Conservation (phyloP, 2,113 vertebrate species). For the Hyaena hyaena region DNA sequence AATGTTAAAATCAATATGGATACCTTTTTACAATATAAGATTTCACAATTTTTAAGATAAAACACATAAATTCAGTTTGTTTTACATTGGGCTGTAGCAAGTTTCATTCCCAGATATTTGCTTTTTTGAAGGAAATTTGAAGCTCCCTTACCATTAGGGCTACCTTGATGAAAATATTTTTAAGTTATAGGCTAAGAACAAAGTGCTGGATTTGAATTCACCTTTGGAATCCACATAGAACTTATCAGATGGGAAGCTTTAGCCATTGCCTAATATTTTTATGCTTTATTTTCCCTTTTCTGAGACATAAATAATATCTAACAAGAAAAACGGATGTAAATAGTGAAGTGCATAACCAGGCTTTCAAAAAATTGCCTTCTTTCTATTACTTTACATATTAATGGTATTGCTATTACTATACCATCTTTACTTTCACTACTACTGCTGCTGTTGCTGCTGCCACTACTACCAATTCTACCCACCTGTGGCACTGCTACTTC, state of each 20-base stretch:
- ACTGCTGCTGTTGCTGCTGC: no score
- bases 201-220: not conserved
- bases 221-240: not conserved
- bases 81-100: not conserved
- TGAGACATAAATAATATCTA: not conserved
- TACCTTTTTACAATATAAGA: not conserved
- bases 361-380: not conserved
- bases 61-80: not conserved
- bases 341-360: not conserved
- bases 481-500: fast-evolving
- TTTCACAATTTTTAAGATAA: not conserved
- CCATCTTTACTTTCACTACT: not conserved
- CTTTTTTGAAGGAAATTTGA: not conserved
- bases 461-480: no score
- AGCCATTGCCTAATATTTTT: not conserved
- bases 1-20: not conserved
- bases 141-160: not conserved
- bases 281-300: not conserved
- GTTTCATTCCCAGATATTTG: not conserved
- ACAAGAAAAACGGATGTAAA: not conserved
- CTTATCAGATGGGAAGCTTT: not conserved
- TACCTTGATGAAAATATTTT: not conserved
- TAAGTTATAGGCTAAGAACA: not conserved
- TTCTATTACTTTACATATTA: not conserved
- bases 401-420: not conserved